Evolutionary conservation across 2,113 vertebrate species (phyloP).

Genomic region (Trogon melanurus): DNA sequence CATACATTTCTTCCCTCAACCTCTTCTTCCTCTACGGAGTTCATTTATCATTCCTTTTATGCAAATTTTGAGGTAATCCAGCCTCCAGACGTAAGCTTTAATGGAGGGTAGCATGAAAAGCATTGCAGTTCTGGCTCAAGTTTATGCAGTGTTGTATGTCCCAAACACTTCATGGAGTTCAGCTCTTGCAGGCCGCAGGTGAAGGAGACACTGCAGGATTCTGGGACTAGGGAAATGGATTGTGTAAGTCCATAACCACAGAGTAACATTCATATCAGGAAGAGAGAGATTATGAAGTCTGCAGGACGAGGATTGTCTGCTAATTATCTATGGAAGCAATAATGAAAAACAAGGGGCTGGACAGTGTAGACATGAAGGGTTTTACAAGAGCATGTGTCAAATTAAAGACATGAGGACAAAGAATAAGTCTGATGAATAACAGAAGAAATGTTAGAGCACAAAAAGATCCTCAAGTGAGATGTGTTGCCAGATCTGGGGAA

Average conservation of each 20-base stretch:
- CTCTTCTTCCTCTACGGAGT: not conserved
- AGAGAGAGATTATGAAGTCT: not conserved
- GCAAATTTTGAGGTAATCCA: not conserved
- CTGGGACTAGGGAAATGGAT: not conserved
- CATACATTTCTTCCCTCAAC: accelerated
- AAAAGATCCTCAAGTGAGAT: not conserved
- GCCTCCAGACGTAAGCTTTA: not conserved
- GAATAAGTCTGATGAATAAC: not conserved
- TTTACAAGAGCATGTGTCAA: not conserved
- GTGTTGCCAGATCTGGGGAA: not conserved
- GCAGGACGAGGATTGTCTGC: not conserved
- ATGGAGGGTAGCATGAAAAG: not conserved
- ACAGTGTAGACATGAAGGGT: not conserved
- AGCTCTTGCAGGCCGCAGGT: not conserved
- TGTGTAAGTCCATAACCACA: not conserved
- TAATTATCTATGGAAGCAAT: not conserved
- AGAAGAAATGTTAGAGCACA: not conserved
- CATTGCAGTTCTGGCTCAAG: not conserved
- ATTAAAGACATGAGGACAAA: not conserved
- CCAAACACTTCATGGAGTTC: not conserved
- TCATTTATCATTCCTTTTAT: not conserved
- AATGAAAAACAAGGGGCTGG: not conserved
- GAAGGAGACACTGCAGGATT: not conserved
- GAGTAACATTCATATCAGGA: not conserved
- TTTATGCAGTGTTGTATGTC: not conserved